Base-by-base conservation (phyloP, 2,888 invertebrate species). In the Xestia ashworthii region DNA sequence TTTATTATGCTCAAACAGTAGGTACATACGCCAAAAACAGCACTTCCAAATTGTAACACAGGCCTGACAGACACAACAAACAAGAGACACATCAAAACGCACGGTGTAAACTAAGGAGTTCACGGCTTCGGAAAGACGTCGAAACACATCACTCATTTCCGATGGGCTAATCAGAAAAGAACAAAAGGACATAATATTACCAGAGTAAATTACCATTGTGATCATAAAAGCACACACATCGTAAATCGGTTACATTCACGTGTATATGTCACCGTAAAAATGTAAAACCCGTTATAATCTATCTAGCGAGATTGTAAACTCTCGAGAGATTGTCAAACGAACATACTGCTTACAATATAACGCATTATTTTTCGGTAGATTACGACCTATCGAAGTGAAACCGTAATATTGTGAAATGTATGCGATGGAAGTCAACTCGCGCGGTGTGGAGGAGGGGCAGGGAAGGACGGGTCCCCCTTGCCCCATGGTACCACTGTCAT, bases 141-240 rank as follows among this genome's bases (percentile, higher is more conserved):
- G 65, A 71, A 71, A 50, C 82, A 66, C 65, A 67, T 85, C 69
- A 77, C 62, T 77, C 53, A 82, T 32, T 68, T 67, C 55, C 60
- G 84, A 80, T 71, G 71, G 78, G 84, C 79, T 81, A 73, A 89
- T 89, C 82, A 82, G 78, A 83, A 77, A 44, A 81, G 76, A 88
- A 88, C 89, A 88, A 88, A 88, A 73, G 83, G 60, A 64, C 55
- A 46, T 69, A 88, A 46, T 69, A 88, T 88, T 89, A 88, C 55
- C 62, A 44, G 53, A 81, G 78, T 78, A 87, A 88, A 88, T 89
- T 82, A 81, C 87, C 88, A 85, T 89, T 80, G 70, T 66, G 80
- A 84, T 86, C 69, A 82, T 83, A 88, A 82, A 85, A 88, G 25
- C 46, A 60, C 32, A 58, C 19, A 72, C 55, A 84, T 80, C 44